A percentile compares a stretch with the other conserved stretches of the same genome.
These are phyloP conservation scores for Heteropelma amictum DNA, from an alignment of 2,888 invertebrate genomes.

Conservation along the genomic window DNA sequence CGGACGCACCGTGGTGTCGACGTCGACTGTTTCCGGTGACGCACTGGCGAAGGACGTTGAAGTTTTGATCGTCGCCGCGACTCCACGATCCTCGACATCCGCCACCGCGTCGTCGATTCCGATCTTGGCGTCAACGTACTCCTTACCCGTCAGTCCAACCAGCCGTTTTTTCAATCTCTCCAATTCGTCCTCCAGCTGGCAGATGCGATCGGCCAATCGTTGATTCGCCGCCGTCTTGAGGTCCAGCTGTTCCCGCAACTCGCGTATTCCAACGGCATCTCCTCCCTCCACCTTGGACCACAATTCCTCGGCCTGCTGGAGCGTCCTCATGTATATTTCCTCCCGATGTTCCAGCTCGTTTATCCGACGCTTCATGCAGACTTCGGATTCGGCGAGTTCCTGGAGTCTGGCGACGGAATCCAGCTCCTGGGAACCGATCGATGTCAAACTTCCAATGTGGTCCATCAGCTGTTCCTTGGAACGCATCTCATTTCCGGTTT, in stretches of 20 bases:
- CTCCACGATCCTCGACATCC: conserved; percentile 41
- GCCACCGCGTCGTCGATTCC: conserved; percentile 62
- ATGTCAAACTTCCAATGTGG: conserved; percentile 62
- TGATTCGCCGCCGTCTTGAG: conserved; percentile 80
- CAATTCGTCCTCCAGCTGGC: conserved; percentile 78
- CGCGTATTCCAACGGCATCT: conserved; percentile 78
- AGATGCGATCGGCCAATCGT: conserved; percentile 78
- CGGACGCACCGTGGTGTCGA: conserved; percentile 8
- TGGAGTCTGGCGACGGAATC: conserved; percentile 79
- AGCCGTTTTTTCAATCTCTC: conserved; percentile 82
- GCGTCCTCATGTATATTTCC: conserved; percentile 84
- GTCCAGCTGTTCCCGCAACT: conserved; percentile 79
- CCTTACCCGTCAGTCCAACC: conserved; percentile 78
- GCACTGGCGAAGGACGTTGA: conserved; percentile 32
- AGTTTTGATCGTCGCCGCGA: conserved; percentile 1
- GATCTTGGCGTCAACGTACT: conserved; percentile 74
- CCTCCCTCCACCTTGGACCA: conserved; percentile 85
- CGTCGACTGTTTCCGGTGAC: conserved; percentile 37
- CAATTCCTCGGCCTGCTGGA: conserved; percentile 86
- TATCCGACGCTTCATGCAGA: conserved; percentile 82
- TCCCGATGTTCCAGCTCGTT: conserved; percentile 83
- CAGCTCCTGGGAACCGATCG: conserved; percentile 73
- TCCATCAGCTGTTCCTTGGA: conserved; percentile 60
- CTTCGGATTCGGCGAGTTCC: conserved; percentile 80
- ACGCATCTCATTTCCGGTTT: conserved; percentile 59